These are phyloP conservation scores for Gadopsis bispinosus DNA, from an alignment of 2,797 vertebrate species.

Conservation along the genomic window DNA sequence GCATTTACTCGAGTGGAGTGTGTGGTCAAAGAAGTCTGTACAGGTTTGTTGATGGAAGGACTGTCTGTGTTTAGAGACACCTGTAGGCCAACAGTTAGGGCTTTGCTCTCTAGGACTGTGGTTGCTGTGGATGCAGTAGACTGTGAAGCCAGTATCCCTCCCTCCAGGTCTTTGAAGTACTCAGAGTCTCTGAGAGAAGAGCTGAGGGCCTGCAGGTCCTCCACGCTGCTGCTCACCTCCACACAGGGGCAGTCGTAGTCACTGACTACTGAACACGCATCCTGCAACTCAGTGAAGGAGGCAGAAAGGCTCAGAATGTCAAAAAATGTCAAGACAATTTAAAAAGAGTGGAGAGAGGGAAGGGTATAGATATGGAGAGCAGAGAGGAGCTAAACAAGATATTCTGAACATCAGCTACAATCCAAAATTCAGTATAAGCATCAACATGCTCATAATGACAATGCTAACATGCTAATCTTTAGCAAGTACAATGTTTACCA, in stretches of 20 bases:
- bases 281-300: slow-evolving; percentile 73
- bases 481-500: background rate
- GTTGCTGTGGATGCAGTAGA: slow-evolving; percentile 18
- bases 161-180: slow-evolving; percentile 89
- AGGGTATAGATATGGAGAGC: background rate
- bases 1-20: slow-evolving; percentile 6
- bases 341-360: background rate
- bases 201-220: slow-evolving; percentile 87
- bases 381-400: background rate
- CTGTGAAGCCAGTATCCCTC: slow-evolving; percentile 22
- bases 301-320: background rate
- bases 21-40: slow-evolving; percentile 16
- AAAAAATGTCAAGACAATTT: background rate
- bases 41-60: background rate
- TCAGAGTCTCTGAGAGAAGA: slow-evolving; percentile 86
- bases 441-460: background rate
- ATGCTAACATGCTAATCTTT: background rate
- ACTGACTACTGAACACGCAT: slow-evolving; percentile 83
- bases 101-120: slow-evolving; percentile 15
- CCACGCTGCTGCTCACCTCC: slow-evolving; percentile 81
- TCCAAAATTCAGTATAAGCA: background rate
- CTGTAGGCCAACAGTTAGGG: slow-evolving; percentile 8
- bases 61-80: slow-evolving; percentile 28
- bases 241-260: slow-evolving; percentile 79
- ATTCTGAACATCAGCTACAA: background rate